phyloP scores from a whole-genome alignment of 2,113 vertebrate species.

The Thamnaconus septentrionalis region DNA sequence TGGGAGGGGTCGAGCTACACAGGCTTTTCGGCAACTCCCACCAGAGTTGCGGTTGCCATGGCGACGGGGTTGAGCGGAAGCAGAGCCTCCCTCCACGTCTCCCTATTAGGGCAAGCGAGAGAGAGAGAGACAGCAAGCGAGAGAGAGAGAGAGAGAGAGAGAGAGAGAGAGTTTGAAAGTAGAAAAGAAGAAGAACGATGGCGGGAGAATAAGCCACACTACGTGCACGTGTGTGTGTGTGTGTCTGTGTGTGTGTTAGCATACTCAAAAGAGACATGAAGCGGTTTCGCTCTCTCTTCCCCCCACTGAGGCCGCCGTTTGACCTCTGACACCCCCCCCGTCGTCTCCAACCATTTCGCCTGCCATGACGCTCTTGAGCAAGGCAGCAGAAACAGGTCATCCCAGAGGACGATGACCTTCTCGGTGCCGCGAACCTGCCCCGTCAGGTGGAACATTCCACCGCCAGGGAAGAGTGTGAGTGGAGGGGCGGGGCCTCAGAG shows the following conservation, averaged over 20 bases:
- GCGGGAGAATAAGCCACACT: conserved; percentile 2
- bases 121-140: conserved; percentile 9
- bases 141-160: background rate
- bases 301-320: too few relatives aligned
- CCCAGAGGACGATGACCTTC: too few relatives aligned
- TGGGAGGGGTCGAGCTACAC: conserved; percentile 64
- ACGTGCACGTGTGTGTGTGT: too few relatives aligned
- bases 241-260: too few relatives aligned
- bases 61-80: conserved; percentile 70
- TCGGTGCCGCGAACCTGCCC: too few relatives aligned
- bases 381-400: too few relatives aligned
- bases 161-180: conserved; percentile 2
- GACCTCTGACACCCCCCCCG: too few relatives aligned
- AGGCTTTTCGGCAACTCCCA: conserved; percentile 75
- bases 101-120: conserved; percentile 65
- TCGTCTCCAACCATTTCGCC: too few relatives aligned
- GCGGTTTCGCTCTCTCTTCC: background rate
- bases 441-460: too few relatives aligned
- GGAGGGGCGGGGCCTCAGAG: too few relatives aligned
- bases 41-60: conserved; percentile 77
- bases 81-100: conserved; percentile 75
- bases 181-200: background rate
- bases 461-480: too few relatives aligned
- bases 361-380: too few relatives aligned
- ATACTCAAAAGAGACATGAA: background rate